Evolutionary conservation across 1,140 invertebrate species (phyloP).

Genomic region (Trypoxylus dichotomus): DNA sequence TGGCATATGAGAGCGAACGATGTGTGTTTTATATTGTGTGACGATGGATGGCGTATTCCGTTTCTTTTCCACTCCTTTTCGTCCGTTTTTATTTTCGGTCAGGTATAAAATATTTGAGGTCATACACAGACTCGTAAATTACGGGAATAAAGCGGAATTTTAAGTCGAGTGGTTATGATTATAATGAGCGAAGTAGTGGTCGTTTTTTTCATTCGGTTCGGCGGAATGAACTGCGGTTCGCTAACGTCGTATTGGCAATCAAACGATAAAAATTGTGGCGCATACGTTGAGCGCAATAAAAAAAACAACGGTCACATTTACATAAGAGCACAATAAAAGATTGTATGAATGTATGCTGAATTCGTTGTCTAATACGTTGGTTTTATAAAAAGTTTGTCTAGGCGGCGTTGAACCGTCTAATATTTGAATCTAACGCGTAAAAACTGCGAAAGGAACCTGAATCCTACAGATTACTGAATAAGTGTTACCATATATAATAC

Average conservation of each 20-base stretch:
- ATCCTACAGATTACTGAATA: no score
- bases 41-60: background rate
- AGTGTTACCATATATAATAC: no score
- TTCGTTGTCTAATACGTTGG: no score
- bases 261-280: background rate
- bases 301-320: background rate
- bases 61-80: background rate
- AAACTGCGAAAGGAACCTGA: no score
- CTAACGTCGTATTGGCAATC: background rate
- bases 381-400: no score
- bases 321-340: background rate
- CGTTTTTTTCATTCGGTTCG: background rate
- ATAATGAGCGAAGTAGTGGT: background rate
- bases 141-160: background rate
- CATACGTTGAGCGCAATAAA: background rate
- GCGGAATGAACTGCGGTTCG: background rate
- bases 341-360: no score
- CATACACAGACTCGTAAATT: background rate
- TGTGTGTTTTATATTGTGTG: background rate
- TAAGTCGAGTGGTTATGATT: background rate
- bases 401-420: no score
- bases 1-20: background rate
- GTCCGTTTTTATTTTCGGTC: background rate
- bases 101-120: background rate
- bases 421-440: no score